Base-by-base conservation (phyloP, 2,888 invertebrate genomes). In the Fragum fragum region DNA sequence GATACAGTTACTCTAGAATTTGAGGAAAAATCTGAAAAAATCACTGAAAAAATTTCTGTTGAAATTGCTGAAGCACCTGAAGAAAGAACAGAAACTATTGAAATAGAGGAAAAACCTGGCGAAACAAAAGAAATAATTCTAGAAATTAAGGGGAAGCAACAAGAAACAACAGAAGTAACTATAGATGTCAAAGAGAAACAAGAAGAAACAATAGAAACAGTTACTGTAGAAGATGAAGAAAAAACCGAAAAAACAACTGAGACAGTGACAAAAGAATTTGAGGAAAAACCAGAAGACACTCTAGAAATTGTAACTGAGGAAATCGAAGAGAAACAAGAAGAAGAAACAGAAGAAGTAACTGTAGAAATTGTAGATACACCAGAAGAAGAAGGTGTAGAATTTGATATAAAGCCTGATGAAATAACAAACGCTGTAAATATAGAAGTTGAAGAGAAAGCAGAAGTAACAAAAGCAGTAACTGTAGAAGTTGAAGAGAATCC, bases 141-240 rank as follows among this genome's bases (percentile, higher is more conserved):
- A 9, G 7, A 47, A 47, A 47, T 47, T 47, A 16, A 47, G 14
- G 47, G 14, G 5, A 5, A 77, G 32, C 47, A 5, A 47, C 7
- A 47, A 14, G 47, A 47, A 47, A 9, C 16, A 3, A n/a, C n/a
- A 9, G n/a, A 47, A 47, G 47, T 9, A 47, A n/a, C 6, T 9
- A 39, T 39, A 9, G 39, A 39, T 6, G 39, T 39, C 14, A 39
- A 39, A 39, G 66, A 70, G 23, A 36, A 32, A 55, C 36, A 47
- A 78, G 36, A 76, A 72, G 53, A 74, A 70, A 36, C 71, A 81
- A 76, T 73, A 87, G 73, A 78, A 76, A 63, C 23, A 18, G 61
- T 36, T 11, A 36, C 28, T 1, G 18, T 26, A 11, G 26, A 39
- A 47, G 71, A 71, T 29, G 74, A 80, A 47, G 69, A 85, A n/a